These are phyloP conservation scores for Diaprepes abbreviatus DNA, from an alignment of 2,888 invertebrate species.

Conservation along the genomic window DNA sequence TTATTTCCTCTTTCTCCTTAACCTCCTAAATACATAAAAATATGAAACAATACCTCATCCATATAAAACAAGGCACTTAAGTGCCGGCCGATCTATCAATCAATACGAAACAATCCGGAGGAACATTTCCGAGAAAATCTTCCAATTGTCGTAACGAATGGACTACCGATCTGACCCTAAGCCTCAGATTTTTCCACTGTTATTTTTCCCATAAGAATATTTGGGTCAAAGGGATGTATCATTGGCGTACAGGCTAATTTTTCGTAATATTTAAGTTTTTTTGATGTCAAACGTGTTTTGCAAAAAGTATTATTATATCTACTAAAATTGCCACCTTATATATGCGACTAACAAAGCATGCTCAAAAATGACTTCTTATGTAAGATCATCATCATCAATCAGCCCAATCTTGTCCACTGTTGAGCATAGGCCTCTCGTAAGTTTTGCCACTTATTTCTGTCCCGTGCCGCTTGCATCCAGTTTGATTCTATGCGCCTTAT, in stretches of 20 bases:
- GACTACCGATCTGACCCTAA: conserved; percentile 44
- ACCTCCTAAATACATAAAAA: background rate
- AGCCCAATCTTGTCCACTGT: too few species aligned
- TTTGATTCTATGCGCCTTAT: too few species aligned
- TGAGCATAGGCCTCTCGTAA: too few species aligned
- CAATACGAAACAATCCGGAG: conserved; percentile 34
- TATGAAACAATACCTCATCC: background rate
- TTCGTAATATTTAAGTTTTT: too few species aligned
- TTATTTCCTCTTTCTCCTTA: background rate
- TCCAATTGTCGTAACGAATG: conserved; percentile 48
- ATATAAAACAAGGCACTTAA: conserved; percentile 28
- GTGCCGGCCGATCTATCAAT: conserved; percentile 28
- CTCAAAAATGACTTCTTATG: too few species aligned
- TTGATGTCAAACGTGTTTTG: too few species aligned
- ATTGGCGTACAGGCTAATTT: conserved; percentile 5
- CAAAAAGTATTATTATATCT: too few species aligned
- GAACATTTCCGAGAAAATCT: conserved; percentile 43
- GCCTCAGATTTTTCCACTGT: conserved; percentile 44
- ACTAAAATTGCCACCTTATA: too few species aligned
- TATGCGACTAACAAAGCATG: too few species aligned
- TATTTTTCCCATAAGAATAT: conserved; percentile 47
- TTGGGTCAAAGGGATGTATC: conserved; percentile 36
- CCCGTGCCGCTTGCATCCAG: too few species aligned
- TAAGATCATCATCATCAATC: too few species aligned
- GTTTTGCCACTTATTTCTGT: too few species aligned